A percentile compares a stretch with the other conserved stretches of the same genome.
phyloP scores from a whole-genome alignment of 2,888 invertebrate genomes.

The Branchellion lobata region DNA sequence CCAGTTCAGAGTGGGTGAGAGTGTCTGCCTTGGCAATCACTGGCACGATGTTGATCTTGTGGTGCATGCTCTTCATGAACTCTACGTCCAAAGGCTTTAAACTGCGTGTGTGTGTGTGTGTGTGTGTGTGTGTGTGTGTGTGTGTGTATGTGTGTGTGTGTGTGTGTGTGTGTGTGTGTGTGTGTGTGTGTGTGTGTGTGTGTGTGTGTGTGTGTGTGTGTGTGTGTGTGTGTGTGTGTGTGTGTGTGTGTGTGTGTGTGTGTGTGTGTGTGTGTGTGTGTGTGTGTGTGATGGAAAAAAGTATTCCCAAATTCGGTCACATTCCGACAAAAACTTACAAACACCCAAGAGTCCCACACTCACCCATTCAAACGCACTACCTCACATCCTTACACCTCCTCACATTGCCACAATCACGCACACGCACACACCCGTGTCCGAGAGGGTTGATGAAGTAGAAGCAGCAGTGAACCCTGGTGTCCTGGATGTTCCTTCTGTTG shows the following conservation, averaged over 20 bases:
- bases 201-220: too few species aligned
- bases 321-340: too few species aligned
- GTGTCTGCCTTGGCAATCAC: conserved; percentile 63
- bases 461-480: conserved; percentile 92
- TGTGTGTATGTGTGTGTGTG: neutral
- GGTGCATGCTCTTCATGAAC: conserved; percentile 61
- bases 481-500: conserved; percentile 91
- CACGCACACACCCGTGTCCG: conserved; percentile 48
- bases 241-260: too few species aligned
- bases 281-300: too few species aligned
- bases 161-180: too few species aligned
- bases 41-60: conserved; percentile 63
- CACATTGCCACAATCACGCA: too few species aligned
- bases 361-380: too few species aligned
- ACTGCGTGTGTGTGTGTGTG: conserved; percentile 51
- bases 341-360: too few species aligned
- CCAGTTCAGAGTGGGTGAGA: conserved; percentile 60
- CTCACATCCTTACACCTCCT: too few species aligned
- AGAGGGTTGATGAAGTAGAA: conserved; percentile 60
- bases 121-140: neutral
- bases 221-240: neutral
- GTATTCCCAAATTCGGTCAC: too few species aligned
- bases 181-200: too few species aligned
- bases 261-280: too few species aligned
- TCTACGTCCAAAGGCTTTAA: conserved; percentile 61